phyloP scores from a whole-genome alignment of 2,888 invertebrate genomes.

The Druceiella hillmani region DNA sequence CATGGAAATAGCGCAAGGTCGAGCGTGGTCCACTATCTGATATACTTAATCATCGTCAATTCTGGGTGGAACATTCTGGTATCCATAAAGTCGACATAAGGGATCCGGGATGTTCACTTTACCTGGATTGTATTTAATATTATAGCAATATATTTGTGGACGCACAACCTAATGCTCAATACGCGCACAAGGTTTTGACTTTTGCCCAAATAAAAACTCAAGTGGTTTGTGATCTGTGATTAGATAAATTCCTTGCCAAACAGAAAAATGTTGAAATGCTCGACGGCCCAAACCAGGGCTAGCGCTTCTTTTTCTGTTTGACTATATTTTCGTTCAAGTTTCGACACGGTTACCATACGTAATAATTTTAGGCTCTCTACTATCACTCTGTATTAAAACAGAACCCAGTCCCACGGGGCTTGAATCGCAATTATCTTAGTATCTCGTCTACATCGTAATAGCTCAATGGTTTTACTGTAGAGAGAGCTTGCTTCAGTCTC shows the following conservation, averaged over 20 bases:
- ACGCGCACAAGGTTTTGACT: neutral
- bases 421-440: neutral
- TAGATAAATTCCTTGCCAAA: too few relatives aligned
- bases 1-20: too few relatives aligned
- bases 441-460: neutral
- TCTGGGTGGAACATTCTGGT: too few relatives aligned
- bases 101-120: too few relatives aligned
- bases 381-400: neutral
- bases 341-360: constrained; percentile 16
- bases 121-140: too few relatives aligned
- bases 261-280: constrained; percentile 14
- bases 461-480: too few relatives aligned
- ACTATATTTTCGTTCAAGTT: constrained; percentile 22
- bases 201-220: neutral
- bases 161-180: neutral
- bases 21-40: too few relatives aligned
- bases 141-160: too few relatives aligned
- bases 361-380: neutral
- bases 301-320: constrained; percentile 27
- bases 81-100: too few relatives aligned
- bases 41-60: too few relatives aligned
- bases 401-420: constrained; percentile 1
- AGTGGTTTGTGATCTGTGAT: too few relatives aligned
- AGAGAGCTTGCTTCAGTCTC: too few relatives aligned
- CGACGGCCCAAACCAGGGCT: constrained; percentile 21